Percentiles rank a stretch among this genome's conserved stretches.
phyloP scores from a whole-genome alignment of 35 echinoderm and acorn worm species.

The Apostichopus japonicus region DNA sequence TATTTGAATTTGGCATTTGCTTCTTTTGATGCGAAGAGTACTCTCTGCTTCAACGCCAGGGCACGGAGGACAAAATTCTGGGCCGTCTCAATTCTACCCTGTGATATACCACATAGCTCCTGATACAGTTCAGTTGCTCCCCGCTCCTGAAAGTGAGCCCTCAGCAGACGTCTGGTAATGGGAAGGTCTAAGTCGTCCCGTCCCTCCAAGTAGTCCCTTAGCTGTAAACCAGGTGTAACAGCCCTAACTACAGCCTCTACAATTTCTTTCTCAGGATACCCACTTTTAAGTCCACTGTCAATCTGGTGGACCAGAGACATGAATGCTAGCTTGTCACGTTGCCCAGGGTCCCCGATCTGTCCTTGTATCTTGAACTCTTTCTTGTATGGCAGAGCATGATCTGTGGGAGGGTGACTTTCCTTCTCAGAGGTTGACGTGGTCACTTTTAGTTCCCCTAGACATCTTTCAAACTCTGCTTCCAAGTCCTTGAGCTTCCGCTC shows the following conservation, averaged over 20 bases:
- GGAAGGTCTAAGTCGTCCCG: not conserved
- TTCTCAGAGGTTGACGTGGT: too few species aligned
- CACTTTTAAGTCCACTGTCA: not conserved
- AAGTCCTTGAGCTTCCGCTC: too few species aligned
- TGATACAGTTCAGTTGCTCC: constrained; percentile 68
- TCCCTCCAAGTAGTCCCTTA: constrained; percentile 55
- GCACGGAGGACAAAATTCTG: constrained; percentile 53
- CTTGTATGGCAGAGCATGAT: too few species aligned
- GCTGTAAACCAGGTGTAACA: constrained; percentile 12
- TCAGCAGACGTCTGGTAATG: not conserved
- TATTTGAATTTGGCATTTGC: constrained; percentile 1
- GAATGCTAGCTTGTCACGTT: constrained; percentile 11
- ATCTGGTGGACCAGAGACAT: constrained; percentile 59
- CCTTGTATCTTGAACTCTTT: too few species aligned
- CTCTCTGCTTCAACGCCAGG: constrained; percentile 52
- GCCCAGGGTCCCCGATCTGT: too few species aligned
- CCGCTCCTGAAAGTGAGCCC: constrained; percentile 55
- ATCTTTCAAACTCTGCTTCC: too few species aligned
- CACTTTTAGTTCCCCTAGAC: too few species aligned
- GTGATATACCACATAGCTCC: constrained; percentile 25
- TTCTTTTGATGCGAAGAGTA: constrained; percentile 69
- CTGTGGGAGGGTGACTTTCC: too few species aligned
- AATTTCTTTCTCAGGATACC: constrained; percentile 47
- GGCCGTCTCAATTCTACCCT: constrained; percentile 33
- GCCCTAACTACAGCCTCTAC: constrained; percentile 47